Conservation (phyloP, 2,113 vertebrate species). For the Pollimyrus isidori region DNA sequence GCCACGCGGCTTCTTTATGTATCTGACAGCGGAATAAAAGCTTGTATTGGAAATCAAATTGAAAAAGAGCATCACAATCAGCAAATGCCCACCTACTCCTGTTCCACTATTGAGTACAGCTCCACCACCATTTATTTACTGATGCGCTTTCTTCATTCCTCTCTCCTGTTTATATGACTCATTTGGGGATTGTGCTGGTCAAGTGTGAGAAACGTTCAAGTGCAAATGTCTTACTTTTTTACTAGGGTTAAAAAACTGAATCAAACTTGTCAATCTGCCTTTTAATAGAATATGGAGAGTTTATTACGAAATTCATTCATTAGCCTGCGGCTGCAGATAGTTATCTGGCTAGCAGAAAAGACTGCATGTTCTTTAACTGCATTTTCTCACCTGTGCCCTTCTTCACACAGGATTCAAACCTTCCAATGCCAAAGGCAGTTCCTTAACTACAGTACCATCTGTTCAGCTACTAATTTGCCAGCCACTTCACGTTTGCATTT, state of each 20-base stretch:
- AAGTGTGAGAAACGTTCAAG: neutral
- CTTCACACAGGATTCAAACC: neutral
- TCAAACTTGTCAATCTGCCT: neutral
- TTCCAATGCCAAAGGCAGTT: neutral
- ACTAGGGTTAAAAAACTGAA: neutral
- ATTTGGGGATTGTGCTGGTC: neutral
- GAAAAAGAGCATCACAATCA: constrained; percentile 14
- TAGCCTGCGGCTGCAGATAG: neutral
- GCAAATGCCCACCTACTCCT: constrained; percentile 11
- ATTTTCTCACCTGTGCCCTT: neutral
- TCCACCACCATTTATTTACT: neutral
- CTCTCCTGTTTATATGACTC: constrained; percentile 5
- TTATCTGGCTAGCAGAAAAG: neutral
- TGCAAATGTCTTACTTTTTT: neutral
- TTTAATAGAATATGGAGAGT: neutral
- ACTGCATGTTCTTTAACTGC: neutral
- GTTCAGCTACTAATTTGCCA: neutral
- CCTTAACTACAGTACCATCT: neutral
- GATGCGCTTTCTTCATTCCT: neutral
- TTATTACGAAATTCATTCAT: neutral
- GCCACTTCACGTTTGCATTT: neutral
- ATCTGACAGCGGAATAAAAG: constrained; percentile 20
- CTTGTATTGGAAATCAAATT: constrained; percentile 22
- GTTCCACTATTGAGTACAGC: neutral
- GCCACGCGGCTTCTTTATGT: neutral